Conservation (phyloP, 2,797 vertebrate genomes). For the Todus mexicanus region DNA sequence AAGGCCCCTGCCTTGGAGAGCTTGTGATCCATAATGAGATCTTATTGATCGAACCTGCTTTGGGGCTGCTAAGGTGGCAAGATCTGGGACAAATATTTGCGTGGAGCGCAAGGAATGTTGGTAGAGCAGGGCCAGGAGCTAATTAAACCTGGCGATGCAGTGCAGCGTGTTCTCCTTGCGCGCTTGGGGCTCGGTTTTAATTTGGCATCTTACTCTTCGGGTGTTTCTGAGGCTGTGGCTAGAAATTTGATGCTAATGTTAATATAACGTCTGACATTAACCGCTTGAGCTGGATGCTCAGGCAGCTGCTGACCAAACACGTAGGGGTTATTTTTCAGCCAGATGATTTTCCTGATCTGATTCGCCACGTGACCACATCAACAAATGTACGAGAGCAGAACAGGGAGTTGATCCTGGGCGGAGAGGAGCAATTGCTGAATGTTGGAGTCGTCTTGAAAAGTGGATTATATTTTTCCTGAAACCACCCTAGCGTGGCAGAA, state of each 20-base stretch:
- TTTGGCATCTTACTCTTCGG: not conserved
- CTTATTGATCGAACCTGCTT: not conserved
- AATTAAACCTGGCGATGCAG: slow-evolving; percentile 17
- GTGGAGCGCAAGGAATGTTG: not conserved
- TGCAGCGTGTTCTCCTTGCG: not conserved
- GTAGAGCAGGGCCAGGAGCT: not conserved
- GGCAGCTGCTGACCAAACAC: slow-evolving; percentile 37
- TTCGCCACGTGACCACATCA: not conserved
- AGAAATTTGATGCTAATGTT: not conserved
- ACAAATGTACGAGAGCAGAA: not conserved
- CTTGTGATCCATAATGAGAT: not conserved
- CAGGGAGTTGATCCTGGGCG: not conserved
- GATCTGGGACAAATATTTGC: slow-evolving; percentile 40
- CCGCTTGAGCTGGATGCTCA: not conserved
- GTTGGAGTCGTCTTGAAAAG: not conserved
- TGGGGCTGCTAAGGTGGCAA: not conserved
- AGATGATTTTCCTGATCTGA: slow-evolving; percentile 9
- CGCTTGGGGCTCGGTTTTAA: not conserved
- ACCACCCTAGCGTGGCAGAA: not conserved
- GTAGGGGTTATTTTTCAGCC: not conserved
- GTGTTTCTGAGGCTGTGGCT: not conserved
- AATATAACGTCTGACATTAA: not conserved
- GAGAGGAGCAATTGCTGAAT: not conserved
- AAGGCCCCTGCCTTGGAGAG: not conserved
- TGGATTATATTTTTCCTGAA: not conserved